Conservation (phyloP, 2,888 invertebrate species). For the Strigamia transsilvanica region DNA sequence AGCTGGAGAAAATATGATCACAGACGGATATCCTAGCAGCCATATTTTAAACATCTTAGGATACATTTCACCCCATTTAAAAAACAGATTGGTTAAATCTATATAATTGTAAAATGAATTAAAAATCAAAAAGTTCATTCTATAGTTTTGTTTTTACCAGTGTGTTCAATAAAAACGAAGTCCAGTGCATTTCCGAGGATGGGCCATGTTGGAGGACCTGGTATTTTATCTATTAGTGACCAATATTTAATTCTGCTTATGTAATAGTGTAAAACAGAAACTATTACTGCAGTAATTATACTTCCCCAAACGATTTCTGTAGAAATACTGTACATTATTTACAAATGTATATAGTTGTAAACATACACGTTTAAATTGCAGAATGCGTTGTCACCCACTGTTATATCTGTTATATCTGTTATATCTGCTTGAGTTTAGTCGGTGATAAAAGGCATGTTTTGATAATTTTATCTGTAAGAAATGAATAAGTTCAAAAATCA, state of each 20-base stretch:
- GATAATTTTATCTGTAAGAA: no score
- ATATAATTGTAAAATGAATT: background rate
- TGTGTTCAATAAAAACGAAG: conserved; percentile 69
- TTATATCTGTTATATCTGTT: no score
- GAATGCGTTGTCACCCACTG: no score
- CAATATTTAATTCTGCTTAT: background rate
- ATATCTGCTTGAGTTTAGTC: no score
- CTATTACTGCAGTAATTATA: background rate
- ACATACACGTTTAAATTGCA: no score
- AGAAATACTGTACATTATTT: no score
- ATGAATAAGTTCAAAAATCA: no score
- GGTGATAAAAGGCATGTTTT: no score
- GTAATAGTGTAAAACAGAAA: background rate
- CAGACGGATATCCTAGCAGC: background rate
- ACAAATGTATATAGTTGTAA: no score
- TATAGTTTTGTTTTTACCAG: conserved; percentile 64
- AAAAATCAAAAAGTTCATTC: background rate
- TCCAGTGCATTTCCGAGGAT: conserved; percentile 72
- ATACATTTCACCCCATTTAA: background rate
- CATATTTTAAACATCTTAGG: background rate
- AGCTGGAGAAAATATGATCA: background rate
- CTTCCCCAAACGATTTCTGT: background rate
- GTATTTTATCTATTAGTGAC: conserved; percentile 67
- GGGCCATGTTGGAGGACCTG: conserved; percentile 70
- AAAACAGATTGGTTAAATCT: background rate